These are phyloP conservation scores for Macroglossus sobrinus DNA, from an alignment of 2,113 vertebrate genomes.

Conservation along the genomic window DNA sequence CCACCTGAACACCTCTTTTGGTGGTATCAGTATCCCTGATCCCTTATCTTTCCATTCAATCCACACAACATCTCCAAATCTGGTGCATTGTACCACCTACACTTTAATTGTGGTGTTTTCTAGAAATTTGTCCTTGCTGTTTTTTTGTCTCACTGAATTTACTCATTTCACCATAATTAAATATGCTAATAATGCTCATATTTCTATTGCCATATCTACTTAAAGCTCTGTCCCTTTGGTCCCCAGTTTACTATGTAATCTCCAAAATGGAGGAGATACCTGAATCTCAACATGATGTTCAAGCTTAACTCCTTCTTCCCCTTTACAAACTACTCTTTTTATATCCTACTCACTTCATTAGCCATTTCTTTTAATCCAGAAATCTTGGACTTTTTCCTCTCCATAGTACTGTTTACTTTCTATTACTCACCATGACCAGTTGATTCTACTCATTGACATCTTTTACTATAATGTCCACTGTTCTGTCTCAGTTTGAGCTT, in stretches of 20 bases:
- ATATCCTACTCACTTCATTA: not conserved
- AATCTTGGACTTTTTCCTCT: not conserved
- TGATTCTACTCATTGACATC: not conserved
- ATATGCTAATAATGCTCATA: not conserved
- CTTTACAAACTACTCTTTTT: not conserved
- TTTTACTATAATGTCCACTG: not conserved
- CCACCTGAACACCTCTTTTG: not conserved
- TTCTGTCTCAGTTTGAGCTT: not conserved
- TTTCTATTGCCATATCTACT: not conserved
- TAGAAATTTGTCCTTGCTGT: not conserved
- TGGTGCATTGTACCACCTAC: not conserved
- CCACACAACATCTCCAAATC: not conserved
- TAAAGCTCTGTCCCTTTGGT: not conserved
- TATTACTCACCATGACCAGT: not conserved
- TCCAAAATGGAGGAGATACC: not conserved
- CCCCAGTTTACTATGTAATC: not conserved
- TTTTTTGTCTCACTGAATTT: not conserved
- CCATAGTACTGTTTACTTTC: not conserved
- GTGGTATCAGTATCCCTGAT: not conserved
- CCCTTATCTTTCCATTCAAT: not conserved
- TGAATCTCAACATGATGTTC: not conserved
- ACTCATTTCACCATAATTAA: not conserved
- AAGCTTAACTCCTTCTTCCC: not conserved
- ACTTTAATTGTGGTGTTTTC: not conserved
- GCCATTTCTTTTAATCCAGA: not conserved